A percentile compares a stretch with the other conserved stretches of the same genome.
phyloP scores from a whole-genome alignment of 2,888 invertebrate genomes.

The Magallana nippona region DNA sequence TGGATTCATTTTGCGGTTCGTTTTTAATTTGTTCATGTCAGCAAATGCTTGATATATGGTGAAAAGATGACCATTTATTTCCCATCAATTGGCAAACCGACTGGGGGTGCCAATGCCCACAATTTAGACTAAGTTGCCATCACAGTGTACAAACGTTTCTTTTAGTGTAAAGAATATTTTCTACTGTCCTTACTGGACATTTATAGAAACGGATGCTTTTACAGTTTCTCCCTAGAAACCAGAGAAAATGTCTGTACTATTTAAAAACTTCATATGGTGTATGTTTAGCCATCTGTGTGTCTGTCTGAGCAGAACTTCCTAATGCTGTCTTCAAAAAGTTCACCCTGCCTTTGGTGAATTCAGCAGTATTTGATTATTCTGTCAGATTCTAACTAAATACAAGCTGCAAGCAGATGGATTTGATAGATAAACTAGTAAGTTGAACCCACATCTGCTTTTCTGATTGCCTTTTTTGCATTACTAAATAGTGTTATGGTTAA shows the following conservation, averaged over 20 bases:
- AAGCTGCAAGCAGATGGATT: conserved; percentile 30
- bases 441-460: conserved; percentile 33
- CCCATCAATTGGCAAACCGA: not conserved
- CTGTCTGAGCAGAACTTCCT: not conserved
- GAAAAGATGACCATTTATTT: conserved; percentile 13
- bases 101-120: not conserved
- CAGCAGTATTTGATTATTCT: conserved; percentile 15
- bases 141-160: too few species aligned
- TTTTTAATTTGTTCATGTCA: not conserved
- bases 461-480: conserved; percentile 26
- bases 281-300: not conserved
- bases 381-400: conserved; percentile 23
- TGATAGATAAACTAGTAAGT: conserved; percentile 30
- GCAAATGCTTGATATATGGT: not conserved
- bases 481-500: conserved; percentile 19
- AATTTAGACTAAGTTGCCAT: not conserved
- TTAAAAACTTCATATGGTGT: not conserved
- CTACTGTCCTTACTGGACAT: too few species aligned
- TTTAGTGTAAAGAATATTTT: too few species aligned
- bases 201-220: too few species aligned
- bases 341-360: conserved; percentile 23
- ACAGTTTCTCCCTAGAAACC: too few species aligned
- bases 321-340: conserved; percentile 28
- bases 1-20: not conserved
- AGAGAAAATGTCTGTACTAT: too few species aligned